Base-by-base conservation (phyloP, 2,797 vertebrate species). In the Spinibarbus caldwelli region DNA sequence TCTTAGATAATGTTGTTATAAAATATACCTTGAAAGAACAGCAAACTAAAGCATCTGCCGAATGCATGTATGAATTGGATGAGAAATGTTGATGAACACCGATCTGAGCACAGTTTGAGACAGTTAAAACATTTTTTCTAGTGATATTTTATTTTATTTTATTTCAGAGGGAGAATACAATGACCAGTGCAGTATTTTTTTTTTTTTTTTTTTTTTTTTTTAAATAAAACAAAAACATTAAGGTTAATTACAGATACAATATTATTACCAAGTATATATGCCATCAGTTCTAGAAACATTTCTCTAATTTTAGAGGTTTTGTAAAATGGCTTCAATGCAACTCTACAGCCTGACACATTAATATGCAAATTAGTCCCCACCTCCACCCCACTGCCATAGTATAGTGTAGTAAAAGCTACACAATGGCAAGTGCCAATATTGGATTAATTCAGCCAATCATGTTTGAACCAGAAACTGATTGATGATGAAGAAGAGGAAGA, bases 91-190 rank as follows among this genome's bases (percentile, higher is more conserved):
- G 34, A 34, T 49, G 45, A 23, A 21, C 26, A 49, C 9, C 31
- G 10, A 77, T 59, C 52, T 26, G 23, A 77, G 52, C 34, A 26
- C 76, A 59, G 75, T 54, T n/a, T 54, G 49, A 76, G 34, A 38
- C 2, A 9, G 49, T 57, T 26, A 6, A 59, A 29, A 62, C 0
- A 6, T 15, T 14, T 12, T 12, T 62, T 62, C n/a, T 14, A 29
- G 57, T 62, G 17, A 31, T 17, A 26, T 59, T 26, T 12, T 11
- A 49, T 49, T 14, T 52, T 8, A 52, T 54, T 54, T 54, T 1
- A n/a, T n/a, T n/a, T n/a, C 3, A 57, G 23, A n/a, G 3, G 54
- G 23, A 57, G n/a, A 57, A n/a, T n/a, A 57, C 23, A 9, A 57
- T n/a, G 54, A 57, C 54, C 23, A 11, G 2, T 23, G 23, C 23